Conservation (phyloP, 2,888 invertebrate species). For the Tromatobia lineatoria region DNA sequence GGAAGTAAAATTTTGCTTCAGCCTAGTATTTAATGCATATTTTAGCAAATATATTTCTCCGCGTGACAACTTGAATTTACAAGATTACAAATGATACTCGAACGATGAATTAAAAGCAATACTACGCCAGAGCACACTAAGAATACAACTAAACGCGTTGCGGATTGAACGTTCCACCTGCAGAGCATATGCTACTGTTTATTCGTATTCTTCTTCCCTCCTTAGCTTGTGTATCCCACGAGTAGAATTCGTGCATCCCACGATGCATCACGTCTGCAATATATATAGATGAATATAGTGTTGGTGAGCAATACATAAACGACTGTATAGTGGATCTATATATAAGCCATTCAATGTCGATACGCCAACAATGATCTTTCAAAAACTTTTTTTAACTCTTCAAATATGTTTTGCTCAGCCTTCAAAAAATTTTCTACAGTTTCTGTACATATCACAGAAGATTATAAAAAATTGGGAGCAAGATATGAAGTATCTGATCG, state of each 20-base stretch:
- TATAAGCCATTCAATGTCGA: no score
- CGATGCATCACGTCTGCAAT: slow-evolving; percentile 56
- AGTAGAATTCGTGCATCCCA: slow-evolving; percentile 58
- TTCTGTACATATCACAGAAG: no score
- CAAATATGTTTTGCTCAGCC: no score
- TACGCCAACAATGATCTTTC: no score
- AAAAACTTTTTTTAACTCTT: no score
- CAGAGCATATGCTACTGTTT: slow-evolving; percentile 43
- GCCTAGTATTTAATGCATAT: not conserved
- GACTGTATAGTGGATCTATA: not conserved
- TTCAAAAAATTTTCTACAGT: no score
- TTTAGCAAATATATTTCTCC: not conserved
- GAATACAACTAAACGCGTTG: slow-evolving; percentile 45
- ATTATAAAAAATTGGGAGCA: no score
- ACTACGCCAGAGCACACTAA: slow-evolving; percentile 38
- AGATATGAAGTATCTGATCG: no score
- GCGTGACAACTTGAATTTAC: not conserved
- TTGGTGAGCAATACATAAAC: slow-evolving; percentile 16
- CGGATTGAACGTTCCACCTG: slow-evolving; percentile 53
- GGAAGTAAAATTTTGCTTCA: not conserved
- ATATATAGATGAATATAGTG: slow-evolving; percentile 5
- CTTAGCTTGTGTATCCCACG: slow-evolving; percentile 23
- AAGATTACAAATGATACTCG: slow-evolving; percentile 1
- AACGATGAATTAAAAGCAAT: slow-evolving; percentile 20
- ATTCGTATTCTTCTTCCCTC: slow-evolving; percentile 36